Conservation (phyloP, 37 sponge, comb jelly and placozoan species). For the Oopsacas minuta region DNA sequence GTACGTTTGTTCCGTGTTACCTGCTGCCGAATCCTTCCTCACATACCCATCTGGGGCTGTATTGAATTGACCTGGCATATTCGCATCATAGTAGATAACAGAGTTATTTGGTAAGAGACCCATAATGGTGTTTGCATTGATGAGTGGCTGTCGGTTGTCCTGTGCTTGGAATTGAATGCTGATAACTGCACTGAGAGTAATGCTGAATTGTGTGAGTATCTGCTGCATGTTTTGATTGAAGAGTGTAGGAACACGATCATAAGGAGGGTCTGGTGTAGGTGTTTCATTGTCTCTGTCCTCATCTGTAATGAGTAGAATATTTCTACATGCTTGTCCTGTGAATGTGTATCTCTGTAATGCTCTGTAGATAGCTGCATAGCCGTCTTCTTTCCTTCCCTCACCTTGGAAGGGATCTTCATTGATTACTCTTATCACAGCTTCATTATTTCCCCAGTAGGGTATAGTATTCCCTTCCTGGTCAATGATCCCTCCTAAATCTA, state of each 20-base stretch:
- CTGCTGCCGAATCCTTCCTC: not conserved
- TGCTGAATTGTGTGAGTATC: constrained; percentile 18
- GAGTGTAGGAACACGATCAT: not conserved
- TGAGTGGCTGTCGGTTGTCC: constrained; percentile 18
- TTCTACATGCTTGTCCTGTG: not conserved
- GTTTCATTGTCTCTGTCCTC: constrained; percentile 15
- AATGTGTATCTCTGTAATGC: constrained; percentile 17
- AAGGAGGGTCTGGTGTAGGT: not conserved
- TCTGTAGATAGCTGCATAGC: not conserved
- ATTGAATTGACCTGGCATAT: not conserved
- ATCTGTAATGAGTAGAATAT: not conserved
- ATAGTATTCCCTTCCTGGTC: not conserved
- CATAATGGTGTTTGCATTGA: constrained; percentile 3
- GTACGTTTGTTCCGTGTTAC: constrained; percentile 12
- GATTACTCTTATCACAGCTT: not conserved
- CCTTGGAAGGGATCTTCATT: not conserved
- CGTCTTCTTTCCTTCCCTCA: not conserved
- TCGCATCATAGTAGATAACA: not conserved
- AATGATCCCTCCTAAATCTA: not conserved
- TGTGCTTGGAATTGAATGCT: not conserved
- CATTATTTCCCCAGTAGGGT: not conserved
- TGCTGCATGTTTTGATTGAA: not conserved
- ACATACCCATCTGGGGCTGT: not conserved
- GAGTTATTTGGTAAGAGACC: not conserved
- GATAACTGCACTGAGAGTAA: constrained; percentile 20